Evolutionary conservation across 1,140 invertebrate species (phyloP).

Genomic region (Pomacea maculata): DNA sequence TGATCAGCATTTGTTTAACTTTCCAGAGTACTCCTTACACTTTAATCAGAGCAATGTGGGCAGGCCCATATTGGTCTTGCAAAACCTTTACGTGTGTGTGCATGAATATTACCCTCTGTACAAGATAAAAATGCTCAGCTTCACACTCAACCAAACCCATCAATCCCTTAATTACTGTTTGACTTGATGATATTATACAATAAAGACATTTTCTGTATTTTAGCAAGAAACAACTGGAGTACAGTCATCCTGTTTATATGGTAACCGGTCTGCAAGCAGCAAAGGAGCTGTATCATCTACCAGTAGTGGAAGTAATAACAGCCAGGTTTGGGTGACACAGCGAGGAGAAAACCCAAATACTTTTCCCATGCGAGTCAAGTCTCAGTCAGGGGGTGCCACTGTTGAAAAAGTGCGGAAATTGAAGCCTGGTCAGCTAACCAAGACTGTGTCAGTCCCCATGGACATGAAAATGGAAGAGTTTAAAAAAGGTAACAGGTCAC

Average conservation of each 20-base stretch:
- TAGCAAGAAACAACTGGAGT: not conserved
- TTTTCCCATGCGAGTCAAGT: constrained; percentile 36
- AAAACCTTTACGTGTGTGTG: too few relatives aligned
- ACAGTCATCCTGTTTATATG: not conserved
- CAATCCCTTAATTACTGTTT: too few relatives aligned
- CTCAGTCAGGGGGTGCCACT: constrained; percentile 12
- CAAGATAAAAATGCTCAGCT: too few relatives aligned
- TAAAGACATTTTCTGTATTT: not conserved
- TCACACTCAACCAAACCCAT: too few relatives aligned
- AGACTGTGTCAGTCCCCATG: constrained; percentile 44
- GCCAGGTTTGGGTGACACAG: not conserved
- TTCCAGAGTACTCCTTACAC: too few relatives aligned
- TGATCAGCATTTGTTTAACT: too few relatives aligned
- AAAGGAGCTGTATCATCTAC: not conserved
- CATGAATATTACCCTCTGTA: too few relatives aligned
- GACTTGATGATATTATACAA: too few relatives aligned
- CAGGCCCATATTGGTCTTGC: too few relatives aligned
- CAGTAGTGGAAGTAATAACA: not conserved
- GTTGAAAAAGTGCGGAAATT: constrained; percentile 4
- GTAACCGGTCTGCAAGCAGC: not conserved
- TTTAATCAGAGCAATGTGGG: too few relatives aligned
- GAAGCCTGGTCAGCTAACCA: constrained; percentile 26
- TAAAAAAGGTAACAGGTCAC: constrained; percentile 34
- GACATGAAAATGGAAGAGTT: constrained; percentile 50
- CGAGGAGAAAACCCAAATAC: constrained; percentile 23